A percentile compares a stretch with the other conserved stretches of the same genome.
Evolutionary conservation across 2,797 vertebrate species (phyloP).

Genomic region (Gymnothorax javanicus): DNA sequence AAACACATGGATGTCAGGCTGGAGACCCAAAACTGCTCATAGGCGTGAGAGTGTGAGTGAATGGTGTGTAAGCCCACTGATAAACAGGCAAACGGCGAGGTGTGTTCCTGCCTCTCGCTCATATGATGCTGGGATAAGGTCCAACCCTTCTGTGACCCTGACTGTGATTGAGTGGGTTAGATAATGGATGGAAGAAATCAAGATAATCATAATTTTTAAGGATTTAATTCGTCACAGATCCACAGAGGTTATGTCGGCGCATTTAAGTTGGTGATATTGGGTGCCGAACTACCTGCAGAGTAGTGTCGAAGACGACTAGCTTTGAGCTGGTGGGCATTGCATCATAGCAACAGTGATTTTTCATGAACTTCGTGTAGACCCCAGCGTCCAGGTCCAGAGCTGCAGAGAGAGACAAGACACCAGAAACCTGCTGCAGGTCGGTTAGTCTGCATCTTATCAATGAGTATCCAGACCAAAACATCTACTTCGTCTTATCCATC

Average conservation of each 20-base stretch:
- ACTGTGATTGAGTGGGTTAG: too few species aligned
- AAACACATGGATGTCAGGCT: too few species aligned
- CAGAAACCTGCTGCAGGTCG: slow-evolving; percentile 46
- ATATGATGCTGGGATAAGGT: too few species aligned
- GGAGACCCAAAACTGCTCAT: too few species aligned
- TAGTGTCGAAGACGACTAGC: slow-evolving; percentile 90
- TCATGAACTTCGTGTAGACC: slow-evolving; percentile 92
- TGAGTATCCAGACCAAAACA: background rate
- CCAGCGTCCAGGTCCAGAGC: slow-evolving; percentile 68
- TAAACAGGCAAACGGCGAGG: too few species aligned
- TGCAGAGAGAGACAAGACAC: slow-evolving; percentile 39
- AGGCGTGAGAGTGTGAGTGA: too few species aligned
- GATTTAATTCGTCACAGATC: background rate
- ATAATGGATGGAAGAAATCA: too few species aligned
- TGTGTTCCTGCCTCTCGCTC: too few species aligned
- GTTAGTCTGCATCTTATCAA: slow-evolving; percentile 45
- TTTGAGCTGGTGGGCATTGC: slow-evolving; percentile 96
- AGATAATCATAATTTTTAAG: too few species aligned
- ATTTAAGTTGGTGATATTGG: background rate
- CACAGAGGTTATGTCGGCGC: background rate
- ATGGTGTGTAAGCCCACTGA: too few species aligned
- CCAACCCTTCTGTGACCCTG: too few species aligned
- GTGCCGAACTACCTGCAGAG: slow-evolving; percentile 77
- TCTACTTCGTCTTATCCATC: background rate
- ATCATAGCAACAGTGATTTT: slow-evolving; percentile 88